These are phyloP conservation scores for Oreocharis arfaki DNA, from an alignment of 2,113 vertebrate genomes.

Conservation along the genomic window DNA sequence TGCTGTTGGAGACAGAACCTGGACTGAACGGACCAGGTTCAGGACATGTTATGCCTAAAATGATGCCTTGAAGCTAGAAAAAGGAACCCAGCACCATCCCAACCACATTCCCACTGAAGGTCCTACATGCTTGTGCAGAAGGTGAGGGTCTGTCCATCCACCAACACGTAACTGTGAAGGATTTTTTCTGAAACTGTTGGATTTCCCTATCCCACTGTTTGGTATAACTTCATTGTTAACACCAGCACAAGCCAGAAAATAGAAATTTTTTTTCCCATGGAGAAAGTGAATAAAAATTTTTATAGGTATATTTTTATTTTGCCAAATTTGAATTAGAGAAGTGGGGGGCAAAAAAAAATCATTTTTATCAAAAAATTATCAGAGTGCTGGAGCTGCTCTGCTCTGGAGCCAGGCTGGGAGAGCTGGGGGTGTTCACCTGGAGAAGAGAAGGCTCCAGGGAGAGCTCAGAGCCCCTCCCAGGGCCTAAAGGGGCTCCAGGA, in stretches of 20 bases:
- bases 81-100: background rate
- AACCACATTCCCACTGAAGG: background rate
- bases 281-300: background rate
- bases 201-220: background rate
- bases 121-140: background rate
- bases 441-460: fast-evolving
- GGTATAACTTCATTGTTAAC: background rate
- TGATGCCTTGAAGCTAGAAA: background rate
- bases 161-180: background rate
- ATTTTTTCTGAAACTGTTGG: background rate
- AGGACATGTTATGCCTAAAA: background rate
- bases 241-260: background rate
- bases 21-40: background rate
- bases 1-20: background rate
- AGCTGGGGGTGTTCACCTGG: background rate
- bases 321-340: background rate
- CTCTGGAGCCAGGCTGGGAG: background rate
- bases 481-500: fast-evolving
- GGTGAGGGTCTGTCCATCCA: background rate
- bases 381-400: fast-evolving
- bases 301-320: background rate
- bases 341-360: background rate
- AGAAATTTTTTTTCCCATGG: background rate
- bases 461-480: fast-evolving
- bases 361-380: background rate